These are phyloP conservation scores for Mobula birostris DNA, from an alignment of 2,113 vertebrate species.

Conservation along the genomic window DNA sequence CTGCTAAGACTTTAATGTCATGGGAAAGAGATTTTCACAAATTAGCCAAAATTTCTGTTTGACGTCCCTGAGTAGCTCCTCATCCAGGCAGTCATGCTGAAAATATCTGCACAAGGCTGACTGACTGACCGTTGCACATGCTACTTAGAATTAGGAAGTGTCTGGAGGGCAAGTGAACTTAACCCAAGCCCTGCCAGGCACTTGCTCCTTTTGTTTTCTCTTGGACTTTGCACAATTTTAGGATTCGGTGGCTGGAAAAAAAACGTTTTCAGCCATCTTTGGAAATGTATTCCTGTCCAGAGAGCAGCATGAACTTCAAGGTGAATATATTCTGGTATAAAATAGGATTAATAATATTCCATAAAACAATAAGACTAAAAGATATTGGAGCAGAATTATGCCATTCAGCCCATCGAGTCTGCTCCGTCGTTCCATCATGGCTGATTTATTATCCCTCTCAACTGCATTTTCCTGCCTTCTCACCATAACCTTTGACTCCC, in stretches of 20 bases:
- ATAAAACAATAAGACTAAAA: too few relatives aligned
- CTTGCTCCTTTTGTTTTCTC: neutral
- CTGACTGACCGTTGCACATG: constrained; percentile 19
- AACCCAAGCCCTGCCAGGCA: constrained; percentile 11
- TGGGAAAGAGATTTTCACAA: constrained; percentile 51
- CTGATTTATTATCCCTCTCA: too few relatives aligned
- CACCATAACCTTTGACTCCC: too few relatives aligned
- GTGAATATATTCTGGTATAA: neutral
- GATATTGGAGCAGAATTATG: too few relatives aligned
- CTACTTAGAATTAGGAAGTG: constrained; percentile 34
- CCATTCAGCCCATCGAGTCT: too few relatives aligned
- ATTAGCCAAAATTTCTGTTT: constrained; percentile 36
- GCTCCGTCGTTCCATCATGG: too few relatives aligned
- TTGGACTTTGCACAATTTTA: neutral
- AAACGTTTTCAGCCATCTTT: neutral
- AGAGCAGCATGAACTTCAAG: neutral
- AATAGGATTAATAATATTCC: neutral
- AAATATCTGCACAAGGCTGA: constrained; percentile 44
- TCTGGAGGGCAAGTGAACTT: constrained; percentile 12
- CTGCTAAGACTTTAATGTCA: constrained; percentile 53
- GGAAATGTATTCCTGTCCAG: neutral
- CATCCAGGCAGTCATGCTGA: constrained; percentile 47
- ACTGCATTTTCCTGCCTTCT: too few relatives aligned
- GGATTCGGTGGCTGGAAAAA: neutral
- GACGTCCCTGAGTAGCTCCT: constrained; percentile 35